phyloP scores from a whole-genome alignment of 2,888 invertebrate genomes.

The Amiota mariae region DNA sequence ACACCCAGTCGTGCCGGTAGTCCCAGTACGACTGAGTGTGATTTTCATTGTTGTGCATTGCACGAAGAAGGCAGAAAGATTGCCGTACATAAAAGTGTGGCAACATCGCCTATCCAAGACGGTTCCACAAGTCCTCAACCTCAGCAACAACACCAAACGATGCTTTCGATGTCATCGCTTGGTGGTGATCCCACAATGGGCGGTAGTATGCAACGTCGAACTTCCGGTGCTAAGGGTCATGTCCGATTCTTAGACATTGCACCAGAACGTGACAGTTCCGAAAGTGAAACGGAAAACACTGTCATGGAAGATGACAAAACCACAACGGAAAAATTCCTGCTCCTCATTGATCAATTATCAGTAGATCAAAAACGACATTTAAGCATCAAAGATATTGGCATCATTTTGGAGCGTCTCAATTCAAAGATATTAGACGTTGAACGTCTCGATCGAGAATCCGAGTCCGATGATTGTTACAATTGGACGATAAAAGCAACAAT shows the following conservation, averaged over 20 bases:
- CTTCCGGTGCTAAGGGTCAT: conserved; percentile 81
- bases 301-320: conserved; percentile 92
- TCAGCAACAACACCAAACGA: conserved; percentile 66
- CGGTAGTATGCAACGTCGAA: conserved; percentile 72
- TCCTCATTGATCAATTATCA: conserved; percentile 93
- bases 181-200: conserved; percentile 73
- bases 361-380: conserved; percentile 93
- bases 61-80: conserved; percentile 95
- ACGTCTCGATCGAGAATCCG: conserved; percentile 91
- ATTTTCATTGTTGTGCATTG: conserved; percentile 95
- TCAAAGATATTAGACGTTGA: conserved; percentile 96
- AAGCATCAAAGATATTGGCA: conserved; percentile 95
- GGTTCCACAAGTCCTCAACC: conserved; percentile 80
- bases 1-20: conserved; percentile 81
- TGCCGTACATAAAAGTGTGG: conserved; percentile 92
- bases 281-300: conserved; percentile 94
- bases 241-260: conserved; percentile 88
- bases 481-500: conserved; percentile 98
- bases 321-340: conserved; percentile 92
- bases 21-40: conserved; percentile 85
- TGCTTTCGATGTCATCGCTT: conserved; percentile 72
- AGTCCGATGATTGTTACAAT: conserved; percentile 94
- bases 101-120: conserved; percentile 93
- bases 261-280: conserved; percentile 89
- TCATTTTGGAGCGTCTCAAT: conserved; percentile 92